Percentiles rank a stretch among this genome's conserved stretches.
phyloP scores from a whole-genome alignment of 2,113 vertebrate genomes.

The Gadus chalcogrammus region DNA sequence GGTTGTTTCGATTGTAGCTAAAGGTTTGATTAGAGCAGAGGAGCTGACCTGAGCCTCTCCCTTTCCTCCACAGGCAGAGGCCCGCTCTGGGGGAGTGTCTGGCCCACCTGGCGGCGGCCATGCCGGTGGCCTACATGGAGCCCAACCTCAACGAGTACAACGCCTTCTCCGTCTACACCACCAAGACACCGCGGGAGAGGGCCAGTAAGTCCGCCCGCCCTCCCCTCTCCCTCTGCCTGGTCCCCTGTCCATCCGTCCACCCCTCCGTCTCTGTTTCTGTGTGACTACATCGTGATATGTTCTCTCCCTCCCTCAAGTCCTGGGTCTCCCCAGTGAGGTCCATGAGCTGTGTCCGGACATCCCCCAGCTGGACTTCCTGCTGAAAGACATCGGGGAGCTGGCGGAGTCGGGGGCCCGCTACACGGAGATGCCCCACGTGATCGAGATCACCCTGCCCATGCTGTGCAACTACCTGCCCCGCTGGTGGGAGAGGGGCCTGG shows the following conservation, averaged over 20 bases:
- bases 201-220: constrained; percentile 76
- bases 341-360: constrained; percentile 92
- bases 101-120: constrained; percentile 87
- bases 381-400: constrained; percentile 87
- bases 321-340: constrained; percentile 87
- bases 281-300: no score
- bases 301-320: constrained; percentile 58
- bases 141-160: constrained; percentile 86
- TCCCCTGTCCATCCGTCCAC: no score
- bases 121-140: constrained; percentile 91
- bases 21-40: no score
- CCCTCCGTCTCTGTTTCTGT: neutral
- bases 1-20: no score
- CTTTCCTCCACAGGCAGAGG: constrained; percentile 71
- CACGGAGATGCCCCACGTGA: constrained; percentile 95
- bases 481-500: constrained; percentile 89
- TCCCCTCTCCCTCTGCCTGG: neutral
- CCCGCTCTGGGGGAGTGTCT: constrained; percentile 91
- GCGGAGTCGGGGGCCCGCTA: constrained; percentile 92
- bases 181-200: constrained; percentile 87
- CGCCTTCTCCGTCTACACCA: constrained; percentile 89
- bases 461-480: constrained; percentile 92
- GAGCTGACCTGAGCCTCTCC: neutral
- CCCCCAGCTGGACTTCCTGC: constrained; percentile 81
- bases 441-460: constrained; percentile 94